phyloP scores from a whole-genome alignment of 2,113 vertebrate species.

The Vombatus ursinus region DNA sequence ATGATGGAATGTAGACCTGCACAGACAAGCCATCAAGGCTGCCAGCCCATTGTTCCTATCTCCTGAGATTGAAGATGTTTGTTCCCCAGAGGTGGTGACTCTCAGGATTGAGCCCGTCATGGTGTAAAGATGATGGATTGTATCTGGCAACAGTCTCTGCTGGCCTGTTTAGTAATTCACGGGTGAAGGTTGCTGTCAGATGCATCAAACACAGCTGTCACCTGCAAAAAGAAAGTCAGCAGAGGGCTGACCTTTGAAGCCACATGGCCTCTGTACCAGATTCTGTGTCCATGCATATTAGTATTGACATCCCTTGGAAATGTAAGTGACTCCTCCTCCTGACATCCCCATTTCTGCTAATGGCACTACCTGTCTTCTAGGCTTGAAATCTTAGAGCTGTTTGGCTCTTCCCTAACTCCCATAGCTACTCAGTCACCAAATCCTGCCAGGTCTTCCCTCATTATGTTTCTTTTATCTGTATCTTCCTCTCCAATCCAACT shows the following conservation, averaged over 20 bases:
- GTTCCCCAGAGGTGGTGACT: not conserved
- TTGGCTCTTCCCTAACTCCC: not conserved
- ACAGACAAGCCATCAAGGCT: slow-evolving; percentile 1
- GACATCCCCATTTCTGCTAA: not conserved
- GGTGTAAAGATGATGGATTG: not conserved
- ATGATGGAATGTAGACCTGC: not conserved
- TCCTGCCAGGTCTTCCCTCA: not conserved
- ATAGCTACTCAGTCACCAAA: not conserved
- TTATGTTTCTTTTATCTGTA: not conserved
- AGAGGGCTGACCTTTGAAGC: slow-evolving; percentile 39
- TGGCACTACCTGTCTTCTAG: not conserved
- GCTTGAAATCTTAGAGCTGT: not conserved
- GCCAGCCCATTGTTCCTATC: not conserved
- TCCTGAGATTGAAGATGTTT: not conserved
- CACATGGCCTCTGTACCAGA: not conserved
- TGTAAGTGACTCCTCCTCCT: not conserved
- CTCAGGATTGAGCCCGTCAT: not conserved
- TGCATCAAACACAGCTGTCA: slow-evolving; percentile 30
- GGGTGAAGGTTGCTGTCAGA: slow-evolving; percentile 28
- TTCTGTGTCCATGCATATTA: slow-evolving; percentile 39
- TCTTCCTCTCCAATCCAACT: not conserved
- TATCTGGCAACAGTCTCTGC: not conserved
- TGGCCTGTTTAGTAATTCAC: slow-evolving; percentile 31
- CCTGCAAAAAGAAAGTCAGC: not conserved
- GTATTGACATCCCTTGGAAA: not conserved